phyloP scores from a whole-genome alignment of 2,888 invertebrate species.

The Hipparchia sbordonii region DNA sequence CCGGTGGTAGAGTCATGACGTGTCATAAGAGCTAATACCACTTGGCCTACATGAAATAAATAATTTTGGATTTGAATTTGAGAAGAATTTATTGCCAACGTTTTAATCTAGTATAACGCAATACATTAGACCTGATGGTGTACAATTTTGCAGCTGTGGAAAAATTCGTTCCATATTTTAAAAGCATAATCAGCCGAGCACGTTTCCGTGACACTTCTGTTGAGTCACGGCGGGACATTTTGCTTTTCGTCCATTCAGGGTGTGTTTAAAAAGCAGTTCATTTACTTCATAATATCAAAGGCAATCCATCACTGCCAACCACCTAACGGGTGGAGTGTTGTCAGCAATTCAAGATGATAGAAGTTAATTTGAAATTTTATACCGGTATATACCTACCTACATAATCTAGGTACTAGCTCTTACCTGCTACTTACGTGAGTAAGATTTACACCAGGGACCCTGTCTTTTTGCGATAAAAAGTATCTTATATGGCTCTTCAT shows the following conservation, averaged over 20 bases:
- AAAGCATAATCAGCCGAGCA: conserved; percentile 38
- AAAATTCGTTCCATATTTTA: conserved; percentile 31
- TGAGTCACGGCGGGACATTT: conserved; percentile 55
- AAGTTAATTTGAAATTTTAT: conserved; percentile 8
- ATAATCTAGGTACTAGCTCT: too few species aligned
- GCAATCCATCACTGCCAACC: conserved; percentile 74
- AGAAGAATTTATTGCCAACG: neutral
- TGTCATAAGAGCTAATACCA: too few species aligned
- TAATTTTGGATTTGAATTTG: too few species aligned
- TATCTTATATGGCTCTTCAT: too few species aligned
- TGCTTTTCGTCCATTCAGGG: conserved; percentile 55
- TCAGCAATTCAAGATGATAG: conserved; percentile 45
- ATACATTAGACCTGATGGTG: neutral
- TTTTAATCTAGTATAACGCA: neutral
- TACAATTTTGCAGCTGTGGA: conserved; percentile 16
- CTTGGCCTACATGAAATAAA: too few species aligned
- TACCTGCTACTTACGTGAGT: too few species aligned
- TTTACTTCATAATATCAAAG: conserved; percentile 70
- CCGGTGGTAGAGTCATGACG: too few species aligned
- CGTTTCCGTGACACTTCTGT: conserved; percentile 54
- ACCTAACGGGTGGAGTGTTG: conserved; percentile 57
- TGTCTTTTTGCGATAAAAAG: too few species aligned
- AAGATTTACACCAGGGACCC: too few species aligned
- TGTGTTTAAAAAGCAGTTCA: conserved; percentile 65
- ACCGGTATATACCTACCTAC: too few species aligned